phyloP scores from a whole-genome alignment of 2,888 invertebrate genomes.

The Drosophila ustulata region DNA sequence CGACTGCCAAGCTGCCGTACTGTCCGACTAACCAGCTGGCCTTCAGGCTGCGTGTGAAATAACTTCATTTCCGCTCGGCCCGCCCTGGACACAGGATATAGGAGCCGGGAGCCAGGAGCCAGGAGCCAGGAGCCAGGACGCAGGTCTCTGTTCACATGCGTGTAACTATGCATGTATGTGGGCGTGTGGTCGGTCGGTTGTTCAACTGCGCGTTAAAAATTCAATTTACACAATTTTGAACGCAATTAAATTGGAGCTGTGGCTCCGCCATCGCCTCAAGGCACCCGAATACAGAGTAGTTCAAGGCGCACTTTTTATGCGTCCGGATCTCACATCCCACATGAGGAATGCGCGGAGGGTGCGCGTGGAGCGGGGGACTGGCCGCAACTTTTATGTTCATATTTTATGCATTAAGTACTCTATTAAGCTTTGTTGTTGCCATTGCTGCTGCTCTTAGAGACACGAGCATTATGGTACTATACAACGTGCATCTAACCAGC shows the following conservation, averaged over 20 bases:
- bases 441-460: conserved; percentile 35
- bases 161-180: conserved; percentile 66
- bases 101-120: background rate
- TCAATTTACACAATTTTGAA: conserved; percentile 75
- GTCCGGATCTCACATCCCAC: conserved; percentile 9
- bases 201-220: conserved; percentile 65
- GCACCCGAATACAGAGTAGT: background rate
- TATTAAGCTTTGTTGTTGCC: conserved; percentile 57
- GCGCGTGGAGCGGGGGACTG: conserved; percentile 11
- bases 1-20: background rate
- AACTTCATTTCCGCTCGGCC: conserved; percentile 61
- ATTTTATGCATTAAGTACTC: conserved; percentile 73
- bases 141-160: conserved; percentile 51
- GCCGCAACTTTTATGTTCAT: conserved; percentile 59
- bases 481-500: conserved; percentile 1
- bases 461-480: background rate
- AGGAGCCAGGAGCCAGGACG: background rate
- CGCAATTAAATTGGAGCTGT: conserved; percentile 65
- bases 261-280: background rate
- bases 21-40: conserved; percentile 5
- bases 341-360: background rate
- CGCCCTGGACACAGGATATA: conserved; percentile 25
- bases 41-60: conserved; percentile 59
- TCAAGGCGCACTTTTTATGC: conserved; percentile 35
- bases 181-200: conserved; percentile 7